Percentiles rank a stretch among this genome's conserved stretches.
These are phyloP conservation scores for Beroe forskalii DNA, from an alignment of 37 sponge, comb jelly and placozoan genomes.

Conservation along the genomic window DNA sequence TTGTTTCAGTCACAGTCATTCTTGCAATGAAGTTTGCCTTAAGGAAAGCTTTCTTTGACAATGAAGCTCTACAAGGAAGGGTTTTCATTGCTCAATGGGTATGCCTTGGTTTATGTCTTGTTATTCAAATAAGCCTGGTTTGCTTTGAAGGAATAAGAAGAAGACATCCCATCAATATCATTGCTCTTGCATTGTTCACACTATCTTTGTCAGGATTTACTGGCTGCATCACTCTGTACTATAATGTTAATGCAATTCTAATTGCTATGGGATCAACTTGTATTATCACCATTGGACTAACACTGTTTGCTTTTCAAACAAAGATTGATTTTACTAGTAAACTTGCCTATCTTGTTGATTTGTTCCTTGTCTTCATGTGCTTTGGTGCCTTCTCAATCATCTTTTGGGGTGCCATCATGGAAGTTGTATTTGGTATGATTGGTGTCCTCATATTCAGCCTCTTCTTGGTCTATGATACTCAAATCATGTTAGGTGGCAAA, in stretches of 20 bases:
- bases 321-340: constrained; percentile 25
- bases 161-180: constrained; percentile 28
- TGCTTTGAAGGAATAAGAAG: constrained; percentile 25
- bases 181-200: not conserved
- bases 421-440: constrained; percentile 1
- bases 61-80: not conserved
- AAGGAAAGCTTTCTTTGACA: not conserved
- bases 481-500: constrained; percentile 28
- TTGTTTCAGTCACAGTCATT: not conserved
- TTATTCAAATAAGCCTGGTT: not conserved
- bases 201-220: constrained; percentile 24
- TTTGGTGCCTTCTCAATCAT: constrained; percentile 1
- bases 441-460: constrained; percentile 4
- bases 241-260: not conserved
- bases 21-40: not conserved
- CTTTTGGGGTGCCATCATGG: not conserved
- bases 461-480: constrained; percentile 62
- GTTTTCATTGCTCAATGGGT: not conserved
- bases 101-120: not conserved
- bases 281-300: constrained; percentile 8
- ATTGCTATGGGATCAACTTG: constrained; percentile 36
- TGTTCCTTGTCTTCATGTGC: constrained; percentile 39
- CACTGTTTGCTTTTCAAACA: constrained; percentile 14
- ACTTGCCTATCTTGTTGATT: not conserved
- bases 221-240: constrained; percentile 8